Conservation (phyloP, 2,888 invertebrate genomes). For the Leucoptera coffeella region DNA sequence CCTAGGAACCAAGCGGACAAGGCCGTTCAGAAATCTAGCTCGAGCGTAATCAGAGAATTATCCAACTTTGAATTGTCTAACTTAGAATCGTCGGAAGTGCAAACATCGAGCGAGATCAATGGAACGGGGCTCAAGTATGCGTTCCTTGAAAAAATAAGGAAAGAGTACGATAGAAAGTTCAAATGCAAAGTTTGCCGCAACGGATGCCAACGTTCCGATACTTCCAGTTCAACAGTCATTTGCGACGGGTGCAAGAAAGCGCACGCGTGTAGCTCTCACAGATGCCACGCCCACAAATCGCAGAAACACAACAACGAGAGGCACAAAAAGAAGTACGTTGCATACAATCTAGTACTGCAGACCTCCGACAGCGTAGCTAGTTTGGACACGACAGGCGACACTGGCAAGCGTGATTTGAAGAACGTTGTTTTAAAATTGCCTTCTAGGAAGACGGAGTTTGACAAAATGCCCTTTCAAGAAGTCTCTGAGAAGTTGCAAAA, state of each 20-base stretch:
- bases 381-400: slow-evolving; percentile 17
- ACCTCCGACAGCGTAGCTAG: slow-evolving; percentile 33
- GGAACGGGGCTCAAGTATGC: slow-evolving; percentile 24
- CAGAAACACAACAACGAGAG: slow-evolving; percentile 20
- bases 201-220: no score
- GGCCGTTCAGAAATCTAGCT: background rate
- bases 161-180: slow-evolving; percentile 35
- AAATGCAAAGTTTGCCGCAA: slow-evolving; percentile 24
- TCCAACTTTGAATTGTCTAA: slow-evolving; percentile 8
- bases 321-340: slow-evolving; percentile 25
- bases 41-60: background rate
- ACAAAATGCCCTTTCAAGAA: slow-evolving; percentile 19
- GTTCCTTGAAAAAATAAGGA: slow-evolving; percentile 35
- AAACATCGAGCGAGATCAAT: slow-evolving; percentile 20
- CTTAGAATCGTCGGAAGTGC: slow-evolving; percentile 21
- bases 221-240: slow-evolving; percentile 25
- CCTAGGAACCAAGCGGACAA: background rate
- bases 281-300: slow-evolving; percentile 23
- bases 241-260: slow-evolving; percentile 27
- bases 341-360: slow-evolving; percentile 40
- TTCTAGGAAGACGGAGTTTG: slow-evolving; percentile 13
- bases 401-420: slow-evolving; percentile 14
- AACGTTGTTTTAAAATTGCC: slow-evolving; percentile 39
- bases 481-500: no score
- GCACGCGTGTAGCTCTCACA: slow-evolving; percentile 23